Conservation (phyloP, 2,888 invertebrate species). For the Embidobia sp. region DNA sequence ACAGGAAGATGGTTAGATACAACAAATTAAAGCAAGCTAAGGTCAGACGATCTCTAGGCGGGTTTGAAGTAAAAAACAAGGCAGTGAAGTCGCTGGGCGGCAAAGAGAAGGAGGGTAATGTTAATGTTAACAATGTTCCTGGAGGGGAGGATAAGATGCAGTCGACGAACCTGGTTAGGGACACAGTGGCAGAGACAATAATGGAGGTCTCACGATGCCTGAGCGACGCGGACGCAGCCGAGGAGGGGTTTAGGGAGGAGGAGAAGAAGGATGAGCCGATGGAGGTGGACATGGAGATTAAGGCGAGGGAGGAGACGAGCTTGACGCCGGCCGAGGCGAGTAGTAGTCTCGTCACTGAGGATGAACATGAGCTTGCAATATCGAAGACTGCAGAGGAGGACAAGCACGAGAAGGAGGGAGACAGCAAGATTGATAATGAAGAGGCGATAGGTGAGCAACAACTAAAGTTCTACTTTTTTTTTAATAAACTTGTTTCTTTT, state of each 20-base stretch:
- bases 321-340: not conserved
- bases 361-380: not conserved
- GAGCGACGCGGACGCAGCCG: conserved; percentile 57
- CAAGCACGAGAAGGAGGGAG: not conserved
- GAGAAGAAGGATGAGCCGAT: not conserved
- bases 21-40: conserved; percentile 69
- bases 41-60: conserved; percentile 45
- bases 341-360: not conserved
- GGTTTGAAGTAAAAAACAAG: conserved; percentile 71
- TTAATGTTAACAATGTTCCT: conserved; percentile 20
- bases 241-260: conserved; percentile 8
- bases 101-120: conserved; percentile 11
- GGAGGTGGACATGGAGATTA: not conserved
- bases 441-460: not conserved
- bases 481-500: too few species aligned
- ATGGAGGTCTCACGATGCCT: conserved; percentile 76
- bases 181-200: conserved; percentile 77
- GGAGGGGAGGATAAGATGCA: conserved; percentile 67
- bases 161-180: conserved; percentile 59
- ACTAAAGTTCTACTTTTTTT: not conserved
- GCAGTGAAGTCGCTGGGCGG: not conserved
- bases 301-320: not conserved
- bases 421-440: not conserved
- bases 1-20: conserved; percentile 70
- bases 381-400: not conserved